Evolutionary conservation across 1,140 invertebrate species (phyloP), one percentile per base, ranked within the genome.

Genomic region (Euura saliciscinereae): DNA sequence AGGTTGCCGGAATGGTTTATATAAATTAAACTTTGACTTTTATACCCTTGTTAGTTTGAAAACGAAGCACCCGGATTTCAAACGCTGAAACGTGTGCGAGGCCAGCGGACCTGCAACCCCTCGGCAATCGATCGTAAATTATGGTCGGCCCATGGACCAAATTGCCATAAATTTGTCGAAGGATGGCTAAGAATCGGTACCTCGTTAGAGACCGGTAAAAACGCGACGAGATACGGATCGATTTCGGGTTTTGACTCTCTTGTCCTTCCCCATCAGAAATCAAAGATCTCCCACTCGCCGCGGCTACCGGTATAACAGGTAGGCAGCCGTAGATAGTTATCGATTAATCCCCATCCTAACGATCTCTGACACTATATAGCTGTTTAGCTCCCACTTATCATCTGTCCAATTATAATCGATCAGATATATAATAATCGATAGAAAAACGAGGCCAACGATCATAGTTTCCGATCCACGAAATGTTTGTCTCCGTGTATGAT

Each of bases 1-100:
- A 28, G 8, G 43, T 42, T 67, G 66, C 28, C 66, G 66, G 8
- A 28, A 44, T 44, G 66, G 13, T 67, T 67, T 42, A 28, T 13
- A 67, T 67, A 67, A 67, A 67, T 67, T 67, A 44, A 6, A 42
- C 13, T 67, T 67, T 67, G 66, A 67, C 66, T 67, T 67, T 67
- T 67, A 67, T 67, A 44, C 66, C 66, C 66, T 67, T 67, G 66
- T 67, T 67, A 67, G 66, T 67, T 67, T 67, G 13, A 67, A 67
- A 67, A 67, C 66, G 66, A 67, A 44, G 28, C 66, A 67, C 13
- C 66, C 66, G 66, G 66, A 0, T 67, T 67, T 44, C 51, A 59
- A 59, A 59, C 51, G 10, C 51, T 11, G 8, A 6, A 59, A n/a
- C 51, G 4, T 59, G 51, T n/a, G 51, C 51, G 51, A 11, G 8